Evolutionary conservation across 2,797 vertebrate genomes (phyloP).

Genomic region (Streptopelia turtur): DNA sequence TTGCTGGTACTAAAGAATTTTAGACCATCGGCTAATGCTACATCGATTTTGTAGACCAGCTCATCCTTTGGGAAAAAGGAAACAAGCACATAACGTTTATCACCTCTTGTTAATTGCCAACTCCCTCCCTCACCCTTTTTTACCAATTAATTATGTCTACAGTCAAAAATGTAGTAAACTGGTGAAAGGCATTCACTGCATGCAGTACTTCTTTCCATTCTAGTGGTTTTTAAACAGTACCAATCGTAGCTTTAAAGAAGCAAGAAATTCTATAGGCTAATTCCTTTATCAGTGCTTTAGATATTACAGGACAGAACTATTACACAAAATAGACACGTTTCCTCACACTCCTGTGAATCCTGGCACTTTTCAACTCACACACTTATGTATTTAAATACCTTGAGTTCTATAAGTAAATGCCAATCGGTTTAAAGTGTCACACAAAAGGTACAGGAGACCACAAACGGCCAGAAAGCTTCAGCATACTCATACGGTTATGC

Average conservation of each 20-base stretch:
- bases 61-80: background rate
- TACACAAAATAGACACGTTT: background rate
- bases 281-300: background rate
- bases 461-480: background rate
- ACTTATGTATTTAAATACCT: background rate
- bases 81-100: background rate
- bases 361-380: background rate
- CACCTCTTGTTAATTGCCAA: background rate
- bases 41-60: background rate
- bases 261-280: background rate
- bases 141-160: background rate
- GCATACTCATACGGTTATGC: fast-evolving
- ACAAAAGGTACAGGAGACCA: background rate
- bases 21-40: background rate
- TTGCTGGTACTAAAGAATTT: background rate
- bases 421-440: background rate
- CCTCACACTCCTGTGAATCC: background rate
- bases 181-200: background rate
- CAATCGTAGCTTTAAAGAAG: background rate
- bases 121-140: background rate
- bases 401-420: background rate
- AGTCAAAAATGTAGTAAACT: background rate
- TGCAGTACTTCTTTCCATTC: too few species aligned
- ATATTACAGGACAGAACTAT: background rate
- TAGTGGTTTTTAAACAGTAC: background rate